A percentile compares a stretch with the other conserved stretches of the same genome.
phyloP scores from a whole-genome alignment of 1,140 invertebrate species.

The Paraescarpia echinospica region DNA sequence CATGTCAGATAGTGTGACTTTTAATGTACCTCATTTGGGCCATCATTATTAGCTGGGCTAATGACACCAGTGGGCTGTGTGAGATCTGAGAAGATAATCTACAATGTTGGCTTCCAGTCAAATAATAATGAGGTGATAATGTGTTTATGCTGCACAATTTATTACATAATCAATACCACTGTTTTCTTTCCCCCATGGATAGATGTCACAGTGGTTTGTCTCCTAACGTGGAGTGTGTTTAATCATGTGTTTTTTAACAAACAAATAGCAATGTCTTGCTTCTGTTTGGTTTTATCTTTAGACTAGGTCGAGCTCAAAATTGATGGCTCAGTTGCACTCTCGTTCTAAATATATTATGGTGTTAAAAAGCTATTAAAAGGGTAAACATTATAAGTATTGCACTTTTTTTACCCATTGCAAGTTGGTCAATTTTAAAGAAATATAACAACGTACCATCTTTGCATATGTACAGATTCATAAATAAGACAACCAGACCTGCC shows the following conservation, averaged over 20 bases:
- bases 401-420: too few relatives aligned
- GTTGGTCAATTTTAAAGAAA: too few relatives aligned
- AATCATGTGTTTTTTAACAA: background rate
- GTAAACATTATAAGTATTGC: too few relatives aligned
- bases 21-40: background rate
- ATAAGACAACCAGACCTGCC: too few relatives aligned
- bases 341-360: too few relatives aligned
- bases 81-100: background rate
- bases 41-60: background rate
- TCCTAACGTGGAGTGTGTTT: background rate
- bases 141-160: background rate
- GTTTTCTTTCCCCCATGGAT: background rate
- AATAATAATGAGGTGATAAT: background rate
- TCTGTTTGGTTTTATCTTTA: background rate
- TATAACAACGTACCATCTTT: too few relatives aligned
- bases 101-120: background rate
- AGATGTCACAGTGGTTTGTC: background rate
- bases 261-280: background rate
- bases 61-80: background rate
- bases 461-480: too few relatives aligned
- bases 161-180: background rate
- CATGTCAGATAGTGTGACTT: background rate
- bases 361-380: too few relatives aligned
- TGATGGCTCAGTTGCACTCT: too few relatives aligned
- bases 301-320: background rate